Percentiles rank a stretch among this genome's conserved stretches.
These are phyloP conservation scores for Cirrhinus molitorella DNA, from an alignment of 2,797 vertebrate genomes.

Conservation along the genomic window DNA sequence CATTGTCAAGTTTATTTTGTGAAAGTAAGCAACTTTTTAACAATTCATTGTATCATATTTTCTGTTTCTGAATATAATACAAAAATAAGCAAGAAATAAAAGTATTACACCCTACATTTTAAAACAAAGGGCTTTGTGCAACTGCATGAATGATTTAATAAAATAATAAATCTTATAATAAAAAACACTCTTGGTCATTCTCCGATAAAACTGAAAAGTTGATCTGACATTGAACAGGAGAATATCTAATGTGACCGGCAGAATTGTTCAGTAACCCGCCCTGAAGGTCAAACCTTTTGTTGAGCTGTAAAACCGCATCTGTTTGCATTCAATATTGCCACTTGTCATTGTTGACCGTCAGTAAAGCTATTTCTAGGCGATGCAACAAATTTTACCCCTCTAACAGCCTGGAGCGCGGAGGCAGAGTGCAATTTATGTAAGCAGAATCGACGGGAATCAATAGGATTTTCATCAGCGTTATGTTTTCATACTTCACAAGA, in stretches of 20 bases:
- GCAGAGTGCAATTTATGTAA: conserved; percentile 78
- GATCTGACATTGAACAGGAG: background rate
- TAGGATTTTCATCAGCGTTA: conserved; percentile 84
- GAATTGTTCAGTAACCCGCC: conserved; percentile 25
- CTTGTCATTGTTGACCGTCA: conserved; percentile 64
- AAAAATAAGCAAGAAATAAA: conserved; percentile 31
- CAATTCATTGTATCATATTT: background rate
- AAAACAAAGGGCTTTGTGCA: conserved; percentile 37
- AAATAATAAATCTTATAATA: conserved; percentile 3
- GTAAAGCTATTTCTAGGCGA: conserved; percentile 59
- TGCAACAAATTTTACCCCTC: conserved; percentile 67
- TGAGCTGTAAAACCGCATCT: conserved; percentile 49
- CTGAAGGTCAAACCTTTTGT: conserved; percentile 45
- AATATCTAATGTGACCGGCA: conserved; percentile 8
- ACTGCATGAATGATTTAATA: conserved; percentile 38
- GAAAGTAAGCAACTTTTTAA: conserved; percentile 12
- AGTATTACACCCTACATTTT: conserved; percentile 29
- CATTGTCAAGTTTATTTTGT: background rate
- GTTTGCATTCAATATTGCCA: conserved; percentile 47
- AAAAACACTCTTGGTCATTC: background rate
- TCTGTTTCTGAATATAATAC: conserved; percentile 27
- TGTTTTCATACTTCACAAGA: conserved; percentile 78
- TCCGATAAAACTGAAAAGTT: background rate
- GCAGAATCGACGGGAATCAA: conserved; percentile 78
- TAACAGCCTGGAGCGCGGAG: conserved; percentile 67